Base-by-base conservation (phyloP, 2,888 invertebrate genomes). In the Athripsodes cinereus region DNA sequence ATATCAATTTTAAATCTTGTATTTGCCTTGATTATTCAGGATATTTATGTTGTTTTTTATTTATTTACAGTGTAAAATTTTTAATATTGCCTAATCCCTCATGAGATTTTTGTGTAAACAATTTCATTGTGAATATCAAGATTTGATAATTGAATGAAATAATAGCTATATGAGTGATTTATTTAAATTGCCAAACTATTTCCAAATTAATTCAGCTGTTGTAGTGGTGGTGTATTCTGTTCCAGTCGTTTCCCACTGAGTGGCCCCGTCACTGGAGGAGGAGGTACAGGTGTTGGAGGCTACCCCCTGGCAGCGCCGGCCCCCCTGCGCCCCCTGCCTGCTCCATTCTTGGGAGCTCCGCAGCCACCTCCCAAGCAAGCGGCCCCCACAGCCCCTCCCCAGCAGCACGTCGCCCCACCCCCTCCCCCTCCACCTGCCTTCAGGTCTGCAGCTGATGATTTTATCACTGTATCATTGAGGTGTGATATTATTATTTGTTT, bases 371-470 rank as follows among this genome's bases (percentile, higher is more conserved):
- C 69, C 69, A 18, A 50, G 44, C 47, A 78, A 78, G 22, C 76
- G 76, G 2, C 78, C 79, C 63, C 69, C 69, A 53, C 11, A 19
- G 21, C 68, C 63, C 70, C 48, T 68, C 72, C 64, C 69, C 73
- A 1, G 72, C 73, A 61, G 71, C 76, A 1, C 72, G 74, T 1
- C 72, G 80, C 71, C 69, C 69, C 73, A 76, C 83, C 54, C 80
- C 82, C 83, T 2, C 74, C 76, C 69, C 82, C 79, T 68, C 83
- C 83, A 16, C 63, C 62, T 5, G 63, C 64, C n/a, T 86, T 86
- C 76, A 88, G 90, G 82, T 90, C 88, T 78, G 78, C 77, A 70
- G 73, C 76, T 66, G 76, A 75, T 75, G 88, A 88, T 82, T 86
- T 84, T 78, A 72, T 78, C 72, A 83, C 82, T 74, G 84, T 87